A percentile compares a stretch with the other conserved stretches of the same genome.
phyloP scores from a whole-genome alignment of 1,140 invertebrate species.

The Drosophila kurseongensis region DNA sequence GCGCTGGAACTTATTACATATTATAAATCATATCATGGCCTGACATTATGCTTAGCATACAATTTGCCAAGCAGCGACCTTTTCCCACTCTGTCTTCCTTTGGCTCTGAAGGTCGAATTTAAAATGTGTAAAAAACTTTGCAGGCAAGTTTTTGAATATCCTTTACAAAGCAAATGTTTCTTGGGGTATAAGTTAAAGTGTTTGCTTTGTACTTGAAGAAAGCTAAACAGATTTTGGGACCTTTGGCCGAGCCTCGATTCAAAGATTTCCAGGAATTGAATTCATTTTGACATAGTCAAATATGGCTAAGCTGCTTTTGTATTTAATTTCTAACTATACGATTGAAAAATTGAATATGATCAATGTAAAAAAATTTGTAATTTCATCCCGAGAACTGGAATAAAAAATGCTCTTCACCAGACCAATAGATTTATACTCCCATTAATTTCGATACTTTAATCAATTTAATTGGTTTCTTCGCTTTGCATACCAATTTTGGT shows the following conservation, averaged over 20 bases:
- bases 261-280: too few species aligned
- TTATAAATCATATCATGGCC: constrained; percentile 80
- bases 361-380: too few species aligned
- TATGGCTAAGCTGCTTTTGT: too few species aligned
- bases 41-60: constrained; percentile 74
- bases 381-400: too few species aligned
- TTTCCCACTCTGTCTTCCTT: constrained; percentile 23
- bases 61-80: constrained; percentile 67
- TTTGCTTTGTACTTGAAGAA: constrained; percentile 2
- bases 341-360: too few species aligned
- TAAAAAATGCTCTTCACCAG: too few species aligned
- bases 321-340: too few species aligned
- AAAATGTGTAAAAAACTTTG: constrained; percentile 41
- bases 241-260: background rate
- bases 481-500: constrained; percentile 54
- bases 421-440: background rate
- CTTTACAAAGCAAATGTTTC: background rate
- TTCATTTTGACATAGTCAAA: too few species aligned
- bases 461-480: constrained; percentile 44
- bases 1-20: constrained; percentile 76
- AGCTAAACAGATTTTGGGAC: background rate
- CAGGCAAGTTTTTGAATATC: constrained; percentile 6
- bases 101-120: constrained; percentile 37
- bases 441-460: constrained; percentile 12
- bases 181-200: constrained; percentile 1